Evolutionary conservation across 2,797 vertebrate species (phyloP).

Genomic region (Darevskia nairensis): DNA sequence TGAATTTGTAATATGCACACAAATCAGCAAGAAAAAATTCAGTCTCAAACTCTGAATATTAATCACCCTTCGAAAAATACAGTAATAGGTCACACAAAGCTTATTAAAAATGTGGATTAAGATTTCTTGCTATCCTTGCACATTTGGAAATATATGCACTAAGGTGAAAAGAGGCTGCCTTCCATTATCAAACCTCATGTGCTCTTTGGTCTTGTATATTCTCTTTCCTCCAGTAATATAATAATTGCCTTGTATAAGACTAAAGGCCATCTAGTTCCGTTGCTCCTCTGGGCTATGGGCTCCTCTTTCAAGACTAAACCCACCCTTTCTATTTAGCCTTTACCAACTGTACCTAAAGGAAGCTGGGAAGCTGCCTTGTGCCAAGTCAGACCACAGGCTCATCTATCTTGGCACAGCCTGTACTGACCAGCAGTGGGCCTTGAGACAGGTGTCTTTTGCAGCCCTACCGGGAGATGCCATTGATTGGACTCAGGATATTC

Average conservation of each 20-base stretch:
- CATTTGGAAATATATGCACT: slow-evolving; percentile 10
- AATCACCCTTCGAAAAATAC: slow-evolving; percentile 7
- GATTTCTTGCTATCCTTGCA: not conserved
- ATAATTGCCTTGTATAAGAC: not conserved
- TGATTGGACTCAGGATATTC: no score
- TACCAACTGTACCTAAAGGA: not conserved
- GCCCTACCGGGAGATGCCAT: no score
- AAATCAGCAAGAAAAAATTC: not conserved
- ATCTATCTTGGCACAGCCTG: not conserved
- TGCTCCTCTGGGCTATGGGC: not conserved
- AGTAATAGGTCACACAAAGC: slow-evolving; percentile 2
- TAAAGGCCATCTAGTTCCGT: not conserved
- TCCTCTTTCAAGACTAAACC: not conserved
- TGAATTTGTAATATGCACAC: slow-evolving; percentile 2
- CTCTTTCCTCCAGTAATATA: slow-evolving; percentile 15
- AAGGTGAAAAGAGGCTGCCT: slow-evolving; percentile 4
- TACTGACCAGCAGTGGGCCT: no score
- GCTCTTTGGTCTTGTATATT: not conserved
- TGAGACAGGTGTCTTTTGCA: no score
- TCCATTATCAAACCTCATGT: slow-evolving; percentile 1
- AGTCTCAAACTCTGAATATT: slow-evolving; percentile 36
- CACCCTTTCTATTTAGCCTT: not conserved
- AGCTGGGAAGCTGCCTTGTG: not conserved
- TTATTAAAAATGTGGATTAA: slow-evolving; percentile 33
- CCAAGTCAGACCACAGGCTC: not conserved